Base-by-base conservation (phyloP, 2,888 invertebrate species). In the Cordilura impudica region DNA sequence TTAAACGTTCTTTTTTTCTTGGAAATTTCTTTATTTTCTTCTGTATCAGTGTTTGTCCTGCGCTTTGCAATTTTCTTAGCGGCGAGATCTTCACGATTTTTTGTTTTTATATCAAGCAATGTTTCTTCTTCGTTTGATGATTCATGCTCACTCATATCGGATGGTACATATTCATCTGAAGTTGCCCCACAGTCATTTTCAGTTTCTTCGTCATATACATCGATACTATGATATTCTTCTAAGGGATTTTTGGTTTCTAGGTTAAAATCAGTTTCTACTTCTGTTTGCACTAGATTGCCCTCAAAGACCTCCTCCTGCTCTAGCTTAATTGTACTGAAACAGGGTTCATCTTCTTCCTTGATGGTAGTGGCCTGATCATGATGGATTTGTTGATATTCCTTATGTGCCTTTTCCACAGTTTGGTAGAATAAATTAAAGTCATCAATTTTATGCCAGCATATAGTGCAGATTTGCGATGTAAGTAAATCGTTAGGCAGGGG, bases 341-440 rank as follows among this genome's bases (percentile, higher is more conserved):
- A 7, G n/a, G 26, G 8, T 18, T 39, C 58, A 4, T 58, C 58
- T 61, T 79, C 74, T 4, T 53, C 19, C 16, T 79, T 79, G 26
- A 78, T 70, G 8, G 6, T n/a, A 10, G 7, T 16, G 4, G 6
- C 18, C 2, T 51, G 6, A 4, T 63, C 10, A 39, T 65, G 45
- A 4, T 47, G 29, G 2, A 45, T 31, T 4, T 21, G 39, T 61
- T 71, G 14, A 16, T 61, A 56, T 10, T 75, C 74, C 6, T 61
- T 49, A 75, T 89, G 88, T 6, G 87, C 86, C 77, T 86, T 85
- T 77, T 88, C 85, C 8, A 88, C 85, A 4, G 85, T 84, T 35
- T 86, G 60, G 76, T 89, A 89, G 74, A 87, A 89, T 70, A 84
- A 83, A 81, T 89, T 88, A 45, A 89, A 89, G 61, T 85, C 86